These are phyloP conservation scores for Brotula barbata DNA, from an alignment of 2,797 vertebrate genomes.

Conservation along the genomic window DNA sequence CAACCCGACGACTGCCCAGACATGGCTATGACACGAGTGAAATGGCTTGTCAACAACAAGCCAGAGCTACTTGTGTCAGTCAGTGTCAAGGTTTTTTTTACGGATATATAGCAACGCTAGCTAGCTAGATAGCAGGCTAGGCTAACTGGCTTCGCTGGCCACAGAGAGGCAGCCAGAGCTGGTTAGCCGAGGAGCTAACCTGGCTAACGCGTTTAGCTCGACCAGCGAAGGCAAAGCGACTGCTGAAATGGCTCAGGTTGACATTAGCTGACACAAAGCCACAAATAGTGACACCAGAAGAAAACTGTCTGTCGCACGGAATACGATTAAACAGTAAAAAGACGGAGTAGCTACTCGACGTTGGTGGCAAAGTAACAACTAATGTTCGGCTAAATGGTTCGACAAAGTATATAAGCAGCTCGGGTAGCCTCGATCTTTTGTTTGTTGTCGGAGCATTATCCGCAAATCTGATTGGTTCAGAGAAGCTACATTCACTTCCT, in stretches of 20 bases:
- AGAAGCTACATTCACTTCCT: constrained; percentile 75
- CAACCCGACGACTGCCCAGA: constrained; percentile 82
- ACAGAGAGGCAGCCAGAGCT: constrained; percentile 54
- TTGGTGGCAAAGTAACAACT: constrained; percentile 5
- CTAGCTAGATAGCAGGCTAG: constrained; percentile 61
- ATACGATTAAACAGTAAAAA: background rate
- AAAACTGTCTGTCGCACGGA: background rate
- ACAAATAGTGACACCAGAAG: constrained; percentile 3
- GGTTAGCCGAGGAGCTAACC: constrained; percentile 64
- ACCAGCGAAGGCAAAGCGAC: constrained; percentile 51
- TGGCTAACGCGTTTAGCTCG: constrained; percentile 63
- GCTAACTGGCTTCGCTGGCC: constrained; percentile 59
- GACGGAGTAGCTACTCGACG: constrained; percentile 13
- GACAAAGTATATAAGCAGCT: constrained; percentile 58
- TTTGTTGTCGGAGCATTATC: constrained; percentile 82
- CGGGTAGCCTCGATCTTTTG: constrained; percentile 81
- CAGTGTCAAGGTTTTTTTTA: constrained; percentile 63
- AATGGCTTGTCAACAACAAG: constrained; percentile 73
- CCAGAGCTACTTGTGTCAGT: constrained; percentile 62
- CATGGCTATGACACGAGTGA: constrained; percentile 69
- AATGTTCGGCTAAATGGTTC: constrained; percentile 36
- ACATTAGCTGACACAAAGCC: constrained; percentile 59
- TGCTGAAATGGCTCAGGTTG: constrained; percentile 47
- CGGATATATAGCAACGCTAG: constrained; percentile 44
- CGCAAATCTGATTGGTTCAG: constrained; percentile 77